Percentiles rank a stretch among this genome's conserved stretches.
phyloP scores from a whole-genome alignment of 2,888 invertebrate genomes.

The Mythimna impura region DNA sequence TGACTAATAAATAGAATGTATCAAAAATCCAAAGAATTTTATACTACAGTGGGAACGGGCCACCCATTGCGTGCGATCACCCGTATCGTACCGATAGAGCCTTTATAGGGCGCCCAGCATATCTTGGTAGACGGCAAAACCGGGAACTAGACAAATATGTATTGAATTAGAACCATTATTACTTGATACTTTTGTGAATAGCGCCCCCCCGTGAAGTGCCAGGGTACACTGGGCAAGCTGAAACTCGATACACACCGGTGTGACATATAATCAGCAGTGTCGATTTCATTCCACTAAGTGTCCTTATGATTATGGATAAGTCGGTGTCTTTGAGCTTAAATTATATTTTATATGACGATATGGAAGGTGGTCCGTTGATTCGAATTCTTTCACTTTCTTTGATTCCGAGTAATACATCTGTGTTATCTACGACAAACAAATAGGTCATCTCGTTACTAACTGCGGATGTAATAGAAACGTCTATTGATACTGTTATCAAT shows the following conservation, averaged over 20 bases:
- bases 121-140: conserved; percentile 8
- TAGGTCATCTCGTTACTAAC: conserved; percentile 3
- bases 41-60: conserved; percentile 50
- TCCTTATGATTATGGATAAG: conserved; percentile 56
- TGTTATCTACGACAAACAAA: background rate
- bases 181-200: conserved; percentile 14
- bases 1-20: conserved; percentile 33
- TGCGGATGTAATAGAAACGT: background rate
- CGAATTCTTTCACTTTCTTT: background rate
- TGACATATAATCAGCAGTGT: conserved; percentile 58
- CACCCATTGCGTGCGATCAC: conserved; percentile 74
- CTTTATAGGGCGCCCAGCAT: conserved; percentile 38
- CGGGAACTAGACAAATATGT: conserved; percentile 16
- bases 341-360: background rate
- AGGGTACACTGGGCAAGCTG: conserved; percentile 42
- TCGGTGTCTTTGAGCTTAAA: conserved; percentile 41
- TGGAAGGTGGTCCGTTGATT: background rate
- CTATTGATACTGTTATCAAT: conserved; percentile 37
- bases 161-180: conserved; percentile 15
- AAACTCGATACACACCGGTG: conserved; percentile 46
- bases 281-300: conserved; percentile 61
- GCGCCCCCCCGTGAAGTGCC: conserved; percentile 17
- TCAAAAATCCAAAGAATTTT: conserved; percentile 45
- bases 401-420: background rate
- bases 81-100: conserved; percentile 61